These are phyloP conservation scores for Nomada goodeniana DNA, from an alignment of 2,888 invertebrate genomes.

Conservation along the genomic window DNA sequence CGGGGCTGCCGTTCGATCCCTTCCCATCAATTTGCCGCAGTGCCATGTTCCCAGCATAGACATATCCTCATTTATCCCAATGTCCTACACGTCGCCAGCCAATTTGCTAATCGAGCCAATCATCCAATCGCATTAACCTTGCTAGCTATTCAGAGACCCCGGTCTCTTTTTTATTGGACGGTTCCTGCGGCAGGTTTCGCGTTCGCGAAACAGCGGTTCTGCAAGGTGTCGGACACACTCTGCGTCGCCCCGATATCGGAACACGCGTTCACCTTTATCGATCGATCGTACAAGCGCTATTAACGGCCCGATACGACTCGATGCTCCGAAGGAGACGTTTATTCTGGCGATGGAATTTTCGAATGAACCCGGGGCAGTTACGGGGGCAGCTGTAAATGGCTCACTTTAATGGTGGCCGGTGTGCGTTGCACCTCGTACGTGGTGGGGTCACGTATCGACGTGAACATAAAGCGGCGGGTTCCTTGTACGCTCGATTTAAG, in stretches of 20 bases:
- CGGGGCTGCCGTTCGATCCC: constrained; percentile 69
- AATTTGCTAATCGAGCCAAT: constrained; percentile 84
- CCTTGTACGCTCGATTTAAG: constrained; percentile 46
- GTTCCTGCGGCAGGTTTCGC: constrained; percentile 75
- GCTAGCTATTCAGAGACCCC: constrained; percentile 76
- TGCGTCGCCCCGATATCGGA: not conserved
- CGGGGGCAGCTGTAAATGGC: not conserved
- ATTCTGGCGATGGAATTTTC: constrained; percentile 1
- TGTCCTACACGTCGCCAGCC: constrained; percentile 78
- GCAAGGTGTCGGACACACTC: constrained; percentile 26
- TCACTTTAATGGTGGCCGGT: not conserved
- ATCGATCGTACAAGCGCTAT: constrained; percentile 13
- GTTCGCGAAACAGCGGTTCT: constrained; percentile 23
- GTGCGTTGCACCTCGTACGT: constrained; percentile 15
- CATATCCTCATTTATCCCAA: constrained; percentile 84
- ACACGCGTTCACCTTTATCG: constrained; percentile 4
- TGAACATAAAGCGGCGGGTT: constrained; percentile 30
- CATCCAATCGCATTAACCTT: constrained; percentile 84
- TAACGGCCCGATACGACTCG: not conserved
- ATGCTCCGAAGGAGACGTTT: not conserved
- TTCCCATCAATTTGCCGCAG: constrained; percentile 76
- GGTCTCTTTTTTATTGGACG: constrained; percentile 76
- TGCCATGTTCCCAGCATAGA: constrained; percentile 77
- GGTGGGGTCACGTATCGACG: constrained; percentile 31
- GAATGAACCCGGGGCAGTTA: not conserved